Percentiles rank a stretch among this genome's conserved stretches.
phyloP scores from a whole-genome alignment of 2,113 vertebrate species.

The Anser cygnoides region DNA sequence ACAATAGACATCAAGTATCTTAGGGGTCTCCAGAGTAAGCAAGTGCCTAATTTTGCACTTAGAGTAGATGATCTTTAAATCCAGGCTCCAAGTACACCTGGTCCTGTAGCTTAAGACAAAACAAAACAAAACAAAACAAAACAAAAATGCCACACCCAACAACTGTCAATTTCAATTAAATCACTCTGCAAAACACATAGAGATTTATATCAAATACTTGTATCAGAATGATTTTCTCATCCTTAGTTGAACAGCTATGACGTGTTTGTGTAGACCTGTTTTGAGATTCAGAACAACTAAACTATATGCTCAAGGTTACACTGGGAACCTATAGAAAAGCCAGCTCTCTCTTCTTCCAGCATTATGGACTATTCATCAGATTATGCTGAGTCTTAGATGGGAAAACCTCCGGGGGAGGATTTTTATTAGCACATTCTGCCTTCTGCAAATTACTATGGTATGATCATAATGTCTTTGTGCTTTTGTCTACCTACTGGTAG shows the following conservation, averaged over 20 bases:
- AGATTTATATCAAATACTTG: not conserved
- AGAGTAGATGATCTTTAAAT: not conserved
- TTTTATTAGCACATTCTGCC: conserved; percentile 45
- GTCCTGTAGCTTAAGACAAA: not conserved
- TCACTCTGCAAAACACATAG: not conserved
- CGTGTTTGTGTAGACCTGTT: not conserved
- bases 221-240: not conserved
- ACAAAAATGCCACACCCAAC: not conserved
- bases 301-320: not conserved
- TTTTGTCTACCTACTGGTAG: not conserved
- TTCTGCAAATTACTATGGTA: conserved; percentile 29
- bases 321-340: not conserved
- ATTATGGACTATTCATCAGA: not conserved
- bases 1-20: not conserved
- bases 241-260: not conserved
- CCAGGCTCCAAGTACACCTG: not conserved
- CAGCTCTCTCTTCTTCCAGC: not conserved
- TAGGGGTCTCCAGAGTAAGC: not conserved
- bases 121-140: not conserved
- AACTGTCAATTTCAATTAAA: not conserved
- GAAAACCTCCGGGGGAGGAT: not conserved
- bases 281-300: not conserved
- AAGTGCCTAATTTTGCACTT: not conserved
- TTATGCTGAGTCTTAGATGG: not conserved
- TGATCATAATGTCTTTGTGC: not conserved